A percentile compares a stretch with the other conserved stretches of the same genome.
phyloP scores from a whole-genome alignment of 2,888 invertebrate species.

The Anodontia alba region DNA sequence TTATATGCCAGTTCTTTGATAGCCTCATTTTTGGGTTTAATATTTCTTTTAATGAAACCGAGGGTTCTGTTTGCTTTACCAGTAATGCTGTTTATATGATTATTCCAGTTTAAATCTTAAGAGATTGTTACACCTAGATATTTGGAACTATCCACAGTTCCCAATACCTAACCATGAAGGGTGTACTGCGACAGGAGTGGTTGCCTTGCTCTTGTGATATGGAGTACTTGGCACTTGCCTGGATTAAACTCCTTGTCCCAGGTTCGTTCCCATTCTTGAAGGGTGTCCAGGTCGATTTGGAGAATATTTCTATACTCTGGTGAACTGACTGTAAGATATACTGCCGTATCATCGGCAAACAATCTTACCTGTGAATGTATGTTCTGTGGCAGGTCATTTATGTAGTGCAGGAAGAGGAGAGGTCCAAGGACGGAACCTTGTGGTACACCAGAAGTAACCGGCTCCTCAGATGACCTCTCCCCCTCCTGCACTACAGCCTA shows the following conservation, averaged over 20 bases:
- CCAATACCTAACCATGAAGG: background rate
- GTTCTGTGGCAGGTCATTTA: too few species aligned
- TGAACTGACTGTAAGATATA: too few species aligned
- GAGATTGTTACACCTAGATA: background rate
- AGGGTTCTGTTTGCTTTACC: background rate
- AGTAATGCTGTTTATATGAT: background rate
- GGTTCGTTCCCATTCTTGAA: background rate
- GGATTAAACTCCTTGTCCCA: background rate
- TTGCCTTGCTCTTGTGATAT: background rate
- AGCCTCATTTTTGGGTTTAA: background rate
- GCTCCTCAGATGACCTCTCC: background rate
- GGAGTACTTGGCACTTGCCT: background rate
- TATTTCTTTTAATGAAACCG: background rate
- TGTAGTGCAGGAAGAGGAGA: too few species aligned
- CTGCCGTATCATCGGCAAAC: too few species aligned
- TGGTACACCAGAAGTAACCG: too few species aligned
- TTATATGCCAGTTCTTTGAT: background rate
- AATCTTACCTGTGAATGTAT: constrained; percentile 4
- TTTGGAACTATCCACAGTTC: background rate
- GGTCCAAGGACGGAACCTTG: too few species aligned
- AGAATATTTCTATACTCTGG: background rate
- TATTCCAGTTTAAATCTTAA: background rate
- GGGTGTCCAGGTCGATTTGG: background rate
- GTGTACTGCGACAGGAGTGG: background rate
- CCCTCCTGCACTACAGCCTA: constrained; percentile 3